These are phyloP conservation scores for Echiichthys vipera DNA, from an alignment of 2,797 vertebrate species.

Conservation along the genomic window DNA sequence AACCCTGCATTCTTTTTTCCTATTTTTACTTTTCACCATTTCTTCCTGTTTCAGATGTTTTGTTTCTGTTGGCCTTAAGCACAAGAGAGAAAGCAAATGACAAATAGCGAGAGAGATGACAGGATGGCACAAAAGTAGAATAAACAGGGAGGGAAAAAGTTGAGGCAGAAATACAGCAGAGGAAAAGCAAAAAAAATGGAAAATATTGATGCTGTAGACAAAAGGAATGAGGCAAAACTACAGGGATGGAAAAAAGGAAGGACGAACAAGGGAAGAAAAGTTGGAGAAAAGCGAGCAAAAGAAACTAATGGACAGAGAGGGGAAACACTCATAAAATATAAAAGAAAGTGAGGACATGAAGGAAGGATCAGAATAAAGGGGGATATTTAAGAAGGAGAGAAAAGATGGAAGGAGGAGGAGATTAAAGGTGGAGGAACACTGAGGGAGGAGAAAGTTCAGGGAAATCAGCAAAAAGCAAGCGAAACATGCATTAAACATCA, in stretches of 20 bases:
- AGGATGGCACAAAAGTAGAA: neutral
- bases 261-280: neutral
- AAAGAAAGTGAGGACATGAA: neutral
- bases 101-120: neutral
- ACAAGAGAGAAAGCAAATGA: neutral
- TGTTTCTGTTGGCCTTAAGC: neutral
- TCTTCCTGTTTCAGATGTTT: neutral
- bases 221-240: slow-evolving; percentile 6
- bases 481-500: neutral
- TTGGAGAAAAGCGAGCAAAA: neutral
- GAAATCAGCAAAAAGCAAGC: neutral
- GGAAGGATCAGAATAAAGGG: neutral
- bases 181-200: slow-evolving; percentile 6
- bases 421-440: slow-evolving; percentile 17
- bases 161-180: neutral
- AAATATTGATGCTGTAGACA: slow-evolving; percentile 13
- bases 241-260: neutral
- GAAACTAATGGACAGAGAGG: neutral
- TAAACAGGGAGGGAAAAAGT: neutral
- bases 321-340: neutral
- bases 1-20: neutral
- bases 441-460: neutral
- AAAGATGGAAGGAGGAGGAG: neutral
- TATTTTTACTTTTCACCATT: too few relatives aligned
- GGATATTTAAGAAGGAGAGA: slow-evolving; percentile 24